These are phyloP conservation scores for Tenthredo notha DNA, from an alignment of 2,888 invertebrate genomes.

Conservation along the genomic window DNA sequence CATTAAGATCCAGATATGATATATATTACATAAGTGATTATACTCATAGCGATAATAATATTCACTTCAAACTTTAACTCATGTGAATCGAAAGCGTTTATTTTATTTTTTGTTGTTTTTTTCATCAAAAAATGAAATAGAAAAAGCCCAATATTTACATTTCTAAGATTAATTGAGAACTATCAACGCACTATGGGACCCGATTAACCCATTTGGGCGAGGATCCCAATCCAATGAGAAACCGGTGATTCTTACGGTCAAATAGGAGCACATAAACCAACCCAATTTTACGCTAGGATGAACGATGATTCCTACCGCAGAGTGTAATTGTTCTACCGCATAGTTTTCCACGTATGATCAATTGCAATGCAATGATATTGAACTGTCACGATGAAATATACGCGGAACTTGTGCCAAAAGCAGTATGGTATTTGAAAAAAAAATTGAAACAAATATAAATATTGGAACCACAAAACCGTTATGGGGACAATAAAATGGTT, in stretches of 20 bases:
- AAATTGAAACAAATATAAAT: neutral
- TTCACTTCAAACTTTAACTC: neutral
- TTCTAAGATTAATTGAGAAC: neutral
- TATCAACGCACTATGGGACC: neutral
- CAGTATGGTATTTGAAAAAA: neutral
- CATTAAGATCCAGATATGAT: conserved; percentile 9
- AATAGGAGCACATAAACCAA: neutral
- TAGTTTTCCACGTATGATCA: neutral
- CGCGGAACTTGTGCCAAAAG: neutral
- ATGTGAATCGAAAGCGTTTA: neutral
- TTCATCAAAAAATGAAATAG: neutral
- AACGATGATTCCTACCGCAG: neutral
- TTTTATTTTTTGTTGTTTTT: neutral
- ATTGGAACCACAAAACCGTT: neutral
- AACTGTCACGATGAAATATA: neutral
- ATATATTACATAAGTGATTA: neutral
- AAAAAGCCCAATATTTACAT: neutral
- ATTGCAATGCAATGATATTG: conserved; percentile 8
- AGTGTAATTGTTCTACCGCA: neutral
- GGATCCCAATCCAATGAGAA: neutral
- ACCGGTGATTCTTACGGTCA: conserved; percentile 6
- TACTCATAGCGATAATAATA: neutral
- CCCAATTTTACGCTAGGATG: conserved; percentile 1
- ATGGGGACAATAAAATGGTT: neutral
- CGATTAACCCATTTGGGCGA: neutral